Evolutionary conservation across 2,797 vertebrate genomes (phyloP).

Genomic region (Sternarchorhynchus goeldii): DNA sequence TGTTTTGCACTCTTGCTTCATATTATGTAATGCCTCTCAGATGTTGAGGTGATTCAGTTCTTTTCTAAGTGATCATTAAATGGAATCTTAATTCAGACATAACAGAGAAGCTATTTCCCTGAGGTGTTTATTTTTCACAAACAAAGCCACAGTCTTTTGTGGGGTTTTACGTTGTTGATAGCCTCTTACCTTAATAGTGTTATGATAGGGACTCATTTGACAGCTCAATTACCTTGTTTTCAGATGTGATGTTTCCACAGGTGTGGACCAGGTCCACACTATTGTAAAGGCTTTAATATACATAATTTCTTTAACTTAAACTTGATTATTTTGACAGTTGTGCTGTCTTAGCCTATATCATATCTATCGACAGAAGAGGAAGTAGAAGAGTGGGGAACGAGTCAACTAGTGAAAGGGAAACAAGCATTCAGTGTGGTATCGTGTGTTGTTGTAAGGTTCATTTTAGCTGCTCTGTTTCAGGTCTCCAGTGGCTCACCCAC

Average conservation of each 20-base stretch:
- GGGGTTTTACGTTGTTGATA: not conserved
- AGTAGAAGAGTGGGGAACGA: not conserved
- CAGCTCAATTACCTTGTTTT: conserved; percentile 18
- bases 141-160: not conserved
- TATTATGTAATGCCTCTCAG: conserved; percentile 58
- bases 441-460: conserved; percentile 42
- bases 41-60: conserved; percentile 48
- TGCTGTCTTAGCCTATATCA: too few species aligned
- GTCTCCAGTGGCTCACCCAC: conserved; percentile 54
- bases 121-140: conserved; percentile 40
- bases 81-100: conserved; percentile 51
- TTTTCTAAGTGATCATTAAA: conserved; percentile 51
- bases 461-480: conserved; percentile 44
- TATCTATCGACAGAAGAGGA: not conserved
- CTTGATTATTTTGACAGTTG: not conserved
- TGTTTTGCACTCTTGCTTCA: conserved; percentile 52
- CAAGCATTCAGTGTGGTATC: not conserved
- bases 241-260: not conserved
- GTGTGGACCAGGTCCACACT: not conserved
- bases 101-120: conserved; percentile 36
- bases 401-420: not conserved
- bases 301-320: not conserved
- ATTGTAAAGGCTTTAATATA: not conserved
- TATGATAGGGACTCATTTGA: not conserved
- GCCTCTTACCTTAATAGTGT: conserved; percentile 5